Conservation (phyloP, 2,888 invertebrate species). For the Philereme vetulata region DNA sequence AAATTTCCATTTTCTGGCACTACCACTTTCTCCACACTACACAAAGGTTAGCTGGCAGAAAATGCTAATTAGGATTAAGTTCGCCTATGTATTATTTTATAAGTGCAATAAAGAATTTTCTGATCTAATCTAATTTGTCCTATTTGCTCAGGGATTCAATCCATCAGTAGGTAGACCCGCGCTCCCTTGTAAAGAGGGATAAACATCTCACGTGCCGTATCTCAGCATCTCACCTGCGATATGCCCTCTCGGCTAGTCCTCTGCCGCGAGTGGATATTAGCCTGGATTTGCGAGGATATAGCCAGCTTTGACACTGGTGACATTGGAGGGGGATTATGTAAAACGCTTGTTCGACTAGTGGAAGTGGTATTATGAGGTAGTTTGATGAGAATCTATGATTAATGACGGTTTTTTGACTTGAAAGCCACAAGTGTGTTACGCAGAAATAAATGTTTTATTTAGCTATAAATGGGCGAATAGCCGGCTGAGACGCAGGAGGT, state of each 20-base stretch:
- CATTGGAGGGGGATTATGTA: constrained; percentile 17
- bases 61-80: too few species aligned
- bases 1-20: too few species aligned
- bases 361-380: constrained; percentile 6
- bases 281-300: constrained; percentile 23
- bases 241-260: constrained; percentile 23
- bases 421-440: too few species aligned
- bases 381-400: background rate
- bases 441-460: too few species aligned
- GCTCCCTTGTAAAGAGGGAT: constrained; percentile 21
- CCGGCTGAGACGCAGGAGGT: too few species aligned
- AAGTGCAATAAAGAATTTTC: too few species aligned
- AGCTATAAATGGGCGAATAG: too few species aligned
- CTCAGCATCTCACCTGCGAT: constrained; percentile 37
- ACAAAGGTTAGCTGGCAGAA: too few species aligned
- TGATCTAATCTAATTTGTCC: background rate
- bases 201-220: constrained; percentile 36
- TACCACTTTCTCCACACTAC: too few species aligned
- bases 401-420: background rate
- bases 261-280: constrained; percentile 25
- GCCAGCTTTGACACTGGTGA: constrained; percentile 13
- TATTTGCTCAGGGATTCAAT: constrained; percentile 1
- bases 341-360: constrained; percentile 3
- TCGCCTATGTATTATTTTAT: too few species aligned
- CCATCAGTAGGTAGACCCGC: constrained; percentile 1